Evolutionary conservation across 1,140 invertebrate genomes (phyloP), one percentile per base, ranked within the genome.

Genomic region (Lithobius niger): DNA sequence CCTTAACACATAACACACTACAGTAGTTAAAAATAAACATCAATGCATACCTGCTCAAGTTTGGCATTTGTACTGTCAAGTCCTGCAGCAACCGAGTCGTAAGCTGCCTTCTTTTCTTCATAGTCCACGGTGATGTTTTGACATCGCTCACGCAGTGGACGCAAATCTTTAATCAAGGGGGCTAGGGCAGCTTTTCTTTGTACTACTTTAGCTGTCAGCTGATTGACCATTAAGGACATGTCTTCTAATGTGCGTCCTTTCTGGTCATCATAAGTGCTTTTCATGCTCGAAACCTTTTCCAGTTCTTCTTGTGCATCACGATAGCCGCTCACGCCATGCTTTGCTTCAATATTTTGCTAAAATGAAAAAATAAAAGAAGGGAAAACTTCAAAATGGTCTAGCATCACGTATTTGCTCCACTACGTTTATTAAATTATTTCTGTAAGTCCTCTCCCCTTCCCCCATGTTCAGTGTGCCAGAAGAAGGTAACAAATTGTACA

Each of bases 81-180:
- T 27, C 70, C 74, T 15, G 76, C 74, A 51, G 76, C 69, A 45
- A 74, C 65, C 2, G 77, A 73, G 55, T 79, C 76, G 63, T 80
- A 80, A 3, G 70, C 67, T 54, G 71, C 70, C 58, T 80, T 77
- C 59, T 76, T 78, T 52, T 74, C 72, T 40, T 80, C 76, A 63
- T 79, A 79, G 40, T 74, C 73, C 47, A 73, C 68, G 10, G 73
- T 71, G n/a, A 80, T 59, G 57, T 80, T 74, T 62, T 77, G 71
- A 27, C 66, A 69, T 60, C 73, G 70, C 61, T 80, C 71, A 52
- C 80, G 65, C 27, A 80, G 60, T 15, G 72, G 73, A 56, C 79
- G 69, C n/a, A 83, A 60, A 60, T 82, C 75, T 69, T 79, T 80
- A 43, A 84, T 75, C 1, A 84, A 64, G 2, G 81, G 79, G 2